Percentiles rank a stretch among this genome's conserved stretches.
Conservation (phyloP, 2,113 vertebrate species). For the Herpailurus yagouaroundi region DNA sequence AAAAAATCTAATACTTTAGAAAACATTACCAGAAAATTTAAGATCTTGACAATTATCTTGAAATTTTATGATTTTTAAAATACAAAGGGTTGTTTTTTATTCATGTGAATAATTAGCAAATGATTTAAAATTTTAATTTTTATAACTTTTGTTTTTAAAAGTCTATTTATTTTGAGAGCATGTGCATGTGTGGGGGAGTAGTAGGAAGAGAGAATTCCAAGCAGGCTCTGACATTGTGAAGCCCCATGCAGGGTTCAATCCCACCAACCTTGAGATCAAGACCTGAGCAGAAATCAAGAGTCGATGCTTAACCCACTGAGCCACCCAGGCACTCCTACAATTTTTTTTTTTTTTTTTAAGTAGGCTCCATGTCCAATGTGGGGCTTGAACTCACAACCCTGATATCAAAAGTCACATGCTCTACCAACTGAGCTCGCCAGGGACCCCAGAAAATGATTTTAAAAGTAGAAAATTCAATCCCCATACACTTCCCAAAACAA, state of each 20-base stretch:
- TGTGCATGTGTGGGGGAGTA: no score
- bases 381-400: neutral
- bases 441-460: neutral
- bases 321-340: no score
- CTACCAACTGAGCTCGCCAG: neutral
- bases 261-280: no score
- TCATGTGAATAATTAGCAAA: neutral
- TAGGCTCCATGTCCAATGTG: neutral
- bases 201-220: no score
- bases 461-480: neutral
- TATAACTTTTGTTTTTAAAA: no score
- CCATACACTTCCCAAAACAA: neutral
- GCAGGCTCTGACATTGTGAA: no score
- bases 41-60: neutral
- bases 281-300: no score
- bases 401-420: neutral
- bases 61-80: conserved; percentile 22
- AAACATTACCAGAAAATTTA: neutral
- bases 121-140: neutral
- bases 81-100: neutral
- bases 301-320: no score
- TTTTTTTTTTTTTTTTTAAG: neutral
- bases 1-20: neutral
- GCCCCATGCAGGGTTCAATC: no score
- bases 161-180: no score